Evolutionary conservation across 2,113 vertebrate genomes (phyloP).

Genomic region (Amazona guildingii): DNA sequence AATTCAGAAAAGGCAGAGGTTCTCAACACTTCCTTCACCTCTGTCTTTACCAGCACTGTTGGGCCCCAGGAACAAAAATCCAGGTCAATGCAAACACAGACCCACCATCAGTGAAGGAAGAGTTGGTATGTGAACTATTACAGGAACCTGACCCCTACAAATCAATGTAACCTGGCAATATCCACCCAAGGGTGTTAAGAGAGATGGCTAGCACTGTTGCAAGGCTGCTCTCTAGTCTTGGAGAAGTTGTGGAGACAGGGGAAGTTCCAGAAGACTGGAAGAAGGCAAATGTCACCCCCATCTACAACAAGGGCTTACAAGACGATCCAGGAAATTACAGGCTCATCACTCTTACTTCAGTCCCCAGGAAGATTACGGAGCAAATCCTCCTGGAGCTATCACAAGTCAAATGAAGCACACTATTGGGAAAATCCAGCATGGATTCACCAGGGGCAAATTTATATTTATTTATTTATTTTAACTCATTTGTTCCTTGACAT

Average conservation of each 20-base stretch:
- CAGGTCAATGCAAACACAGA: not conserved
- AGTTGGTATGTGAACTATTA: not conserved
- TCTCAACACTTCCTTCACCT: not conserved
- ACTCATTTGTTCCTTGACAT: not conserved
- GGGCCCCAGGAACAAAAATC: not conserved
- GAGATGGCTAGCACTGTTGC: accelerated
- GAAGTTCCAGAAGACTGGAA: not conserved
- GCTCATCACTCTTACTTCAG: not conserved
- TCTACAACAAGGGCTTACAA: not conserved
- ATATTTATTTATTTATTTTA: not conserved
- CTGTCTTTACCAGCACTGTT: not conserved
- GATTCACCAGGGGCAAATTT: not conserved
- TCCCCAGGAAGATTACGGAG: not conserved
- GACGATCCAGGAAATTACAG: not conserved
- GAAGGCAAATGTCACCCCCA: not conserved
- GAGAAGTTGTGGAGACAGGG: not conserved
- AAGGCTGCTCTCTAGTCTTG: not conserved
- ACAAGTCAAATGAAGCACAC: not conserved
- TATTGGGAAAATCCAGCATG: not conserved
- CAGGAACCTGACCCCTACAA: not conserved
- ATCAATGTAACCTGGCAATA: not conserved
- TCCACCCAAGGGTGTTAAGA: not conserved
- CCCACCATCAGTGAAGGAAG: not conserved
- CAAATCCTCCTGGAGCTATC: not conserved
- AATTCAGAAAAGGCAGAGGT: not conserved